These are phyloP conservation scores for Brassicogethes aeneus DNA, from an alignment of 2,888 invertebrate genomes.

Conservation along the genomic window DNA sequence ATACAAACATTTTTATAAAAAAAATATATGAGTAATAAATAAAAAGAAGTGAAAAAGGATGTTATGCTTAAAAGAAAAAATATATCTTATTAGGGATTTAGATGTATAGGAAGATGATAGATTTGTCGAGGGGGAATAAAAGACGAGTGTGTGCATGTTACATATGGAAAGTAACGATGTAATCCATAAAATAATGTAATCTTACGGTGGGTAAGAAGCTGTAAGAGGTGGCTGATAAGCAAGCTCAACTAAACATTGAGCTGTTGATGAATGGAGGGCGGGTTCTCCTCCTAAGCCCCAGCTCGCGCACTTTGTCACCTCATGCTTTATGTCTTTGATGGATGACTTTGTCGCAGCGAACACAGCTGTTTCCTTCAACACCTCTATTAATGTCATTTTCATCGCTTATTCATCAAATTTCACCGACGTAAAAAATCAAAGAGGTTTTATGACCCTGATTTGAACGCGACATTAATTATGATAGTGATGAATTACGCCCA, in stretches of 20 bases:
- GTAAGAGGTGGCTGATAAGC: slow-evolving; percentile 26
- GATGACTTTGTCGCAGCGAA: slow-evolving; percentile 30
- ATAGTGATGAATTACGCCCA: not conserved
- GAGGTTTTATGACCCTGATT: not conserved
- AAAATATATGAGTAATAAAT: too few relatives aligned
- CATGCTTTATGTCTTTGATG: slow-evolving; percentile 37
- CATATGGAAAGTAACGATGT: slow-evolving; percentile 16
- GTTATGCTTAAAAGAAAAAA: too few relatives aligned
- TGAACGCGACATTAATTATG: not conserved
- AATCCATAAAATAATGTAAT: slow-evolving; percentile 29
- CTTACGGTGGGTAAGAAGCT: slow-evolving; percentile 27
- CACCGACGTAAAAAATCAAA: slow-evolving; percentile 2
- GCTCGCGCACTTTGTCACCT: slow-evolving; percentile 39
- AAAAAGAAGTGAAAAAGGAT: too few relatives aligned
- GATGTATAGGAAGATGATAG: too few relatives aligned
- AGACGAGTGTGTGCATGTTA: slow-evolving; percentile 1
- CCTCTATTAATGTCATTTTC: slow-evolving; percentile 37
- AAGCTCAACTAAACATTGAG: slow-evolving; percentile 32
- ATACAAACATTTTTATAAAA: too few relatives aligned
- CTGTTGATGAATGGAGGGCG: slow-evolving; percentile 35
- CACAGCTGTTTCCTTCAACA: slow-evolving; percentile 35
- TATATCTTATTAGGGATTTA: too few relatives aligned
- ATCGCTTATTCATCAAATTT: slow-evolving; percentile 27
- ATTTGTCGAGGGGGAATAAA: too few relatives aligned
- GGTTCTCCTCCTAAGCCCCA: slow-evolving; percentile 32